Evolutionary conservation across 2,888 invertebrate genomes (phyloP), one percentile per base, ranked within the genome.

Genomic region (Pyrgus malvae): DNA sequence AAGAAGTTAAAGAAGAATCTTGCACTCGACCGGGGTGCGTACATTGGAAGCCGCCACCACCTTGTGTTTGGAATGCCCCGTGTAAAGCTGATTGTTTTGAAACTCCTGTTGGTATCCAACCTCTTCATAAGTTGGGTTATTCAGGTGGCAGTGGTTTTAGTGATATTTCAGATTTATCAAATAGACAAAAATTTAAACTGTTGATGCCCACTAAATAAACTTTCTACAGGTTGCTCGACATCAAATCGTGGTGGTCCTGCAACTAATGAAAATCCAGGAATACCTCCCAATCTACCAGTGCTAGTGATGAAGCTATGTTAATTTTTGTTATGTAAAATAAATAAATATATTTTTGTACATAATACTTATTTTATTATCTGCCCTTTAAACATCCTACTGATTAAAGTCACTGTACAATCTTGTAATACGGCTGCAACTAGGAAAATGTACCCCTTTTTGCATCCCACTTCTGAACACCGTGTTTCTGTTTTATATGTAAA

Each of bases 61-160:
- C 85, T 11, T 88, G 86, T 60, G 70, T 84, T 42, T 87, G 85
- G 83, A 74, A 87, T 60, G 69, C 72, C 40, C 87, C 88, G 45
- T 89, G 87, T 63, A 86, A 83, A 70, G 87, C 87, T 1, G 87
- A 86, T 62, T 86, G 86, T 68, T 87, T 86, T 48, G 84, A 86
- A 60, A 69, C 83, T 25, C 77, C 65, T 1, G 73, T 74, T 17
- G 77, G 76, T 21, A 74, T 79, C 38, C 78, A 76, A 56, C 80
- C 80, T 6, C 80, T 80, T 37, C 76, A 78, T 41, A 84, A 83
- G 56, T 72, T 67, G 76, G 29, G 53, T 55, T 19, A n/a, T n/a
- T n/a, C n/a, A n/a, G 49, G 63, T 27, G 61, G 63, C 48, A 60
- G 70, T 49, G 72, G 69, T 40, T 68, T 64, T 50, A 59, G 29